Evolutionary conservation across 2,888 invertebrate species (phyloP).

Genomic region (Polyommatus iphigenia): DNA sequence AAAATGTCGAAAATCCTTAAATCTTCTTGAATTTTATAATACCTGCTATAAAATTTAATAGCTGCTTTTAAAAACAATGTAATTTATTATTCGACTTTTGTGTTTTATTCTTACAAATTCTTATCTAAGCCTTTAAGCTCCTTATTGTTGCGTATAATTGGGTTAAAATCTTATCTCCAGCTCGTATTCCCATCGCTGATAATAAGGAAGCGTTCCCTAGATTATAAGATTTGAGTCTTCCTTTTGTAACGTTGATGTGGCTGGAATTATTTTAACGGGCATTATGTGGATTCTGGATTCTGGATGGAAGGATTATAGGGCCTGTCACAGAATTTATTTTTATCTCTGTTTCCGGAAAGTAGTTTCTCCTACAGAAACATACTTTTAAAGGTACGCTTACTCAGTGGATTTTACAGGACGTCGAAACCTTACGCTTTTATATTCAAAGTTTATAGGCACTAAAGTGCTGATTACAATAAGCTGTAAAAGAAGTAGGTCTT

Average conservation of each 20-base stretch:
- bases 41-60: neutral
- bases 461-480: slow-evolving; percentile 6
- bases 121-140: slow-evolving; percentile 5
- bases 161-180: slow-evolving; percentile 17
- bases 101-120: neutral
- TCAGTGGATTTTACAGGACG: neutral
- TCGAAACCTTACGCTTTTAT: neutral
- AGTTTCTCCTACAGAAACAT: neutral
- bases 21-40: neutral
- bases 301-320: neutral
- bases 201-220: slow-evolving; percentile 10
- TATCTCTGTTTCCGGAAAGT: neutral
- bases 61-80: neutral
- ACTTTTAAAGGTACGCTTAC: neutral
- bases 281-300: neutral
- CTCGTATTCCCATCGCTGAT: neutral
- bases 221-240: slow-evolving; percentile 6
- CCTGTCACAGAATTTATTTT: neutral
- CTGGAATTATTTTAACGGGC: slow-evolving; percentile 12
- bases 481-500: neutral
- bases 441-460: neutral
- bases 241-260: slow-evolving; percentile 1
- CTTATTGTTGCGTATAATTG: neutral
- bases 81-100: neutral
- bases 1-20: neutral